Conservation (phyloP, 2,113 vertebrate genomes). For the Triplophysa dalaica region DNA sequence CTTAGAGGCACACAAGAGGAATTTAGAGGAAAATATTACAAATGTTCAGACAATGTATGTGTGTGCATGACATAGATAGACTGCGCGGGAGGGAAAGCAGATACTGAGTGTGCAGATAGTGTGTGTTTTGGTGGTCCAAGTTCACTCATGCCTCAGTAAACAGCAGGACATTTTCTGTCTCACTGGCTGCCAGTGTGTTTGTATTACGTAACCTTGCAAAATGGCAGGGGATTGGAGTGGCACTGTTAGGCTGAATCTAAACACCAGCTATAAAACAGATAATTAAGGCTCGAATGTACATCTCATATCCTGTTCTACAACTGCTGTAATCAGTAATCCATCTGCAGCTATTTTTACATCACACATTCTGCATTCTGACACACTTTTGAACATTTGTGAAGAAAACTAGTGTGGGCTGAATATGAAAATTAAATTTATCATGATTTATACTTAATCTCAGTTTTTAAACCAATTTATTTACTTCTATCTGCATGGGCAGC, state of each 20-base stretch:
- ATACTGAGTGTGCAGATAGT: neutral
- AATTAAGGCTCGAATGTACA: neutral
- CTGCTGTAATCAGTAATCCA: neutral
- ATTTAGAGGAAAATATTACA: conserved; percentile 64
- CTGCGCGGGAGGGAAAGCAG: neutral
- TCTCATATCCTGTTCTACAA: conserved; percentile 6
- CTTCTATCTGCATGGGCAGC: too few species aligned
- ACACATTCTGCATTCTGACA: neutral
- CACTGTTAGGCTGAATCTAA: conserved; percentile 56
- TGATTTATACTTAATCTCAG: too few species aligned
- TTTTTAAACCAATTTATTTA: too few species aligned
- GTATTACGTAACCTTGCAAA: conserved; percentile 71
- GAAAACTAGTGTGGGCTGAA: neutral
- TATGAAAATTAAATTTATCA: neutral
- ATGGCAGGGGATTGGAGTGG: conserved; percentile 65
- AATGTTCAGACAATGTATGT: conserved; percentile 65
- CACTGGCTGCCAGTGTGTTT: conserved; percentile 67
- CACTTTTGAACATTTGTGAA: too few species aligned
- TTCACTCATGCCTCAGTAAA: conserved; percentile 69
- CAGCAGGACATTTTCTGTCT: conserved; percentile 75
- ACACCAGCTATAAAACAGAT: conserved; percentile 10
- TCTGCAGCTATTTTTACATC: neutral
- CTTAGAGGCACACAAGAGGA: conserved; percentile 70
- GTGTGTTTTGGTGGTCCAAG: conserved; percentile 69
- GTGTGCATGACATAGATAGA: conserved; percentile 36